Percentiles rank a stretch among this genome's conserved stretches.
Evolutionary conservation across 2,797 vertebrate genomes (phyloP).

Genomic region (Borostomias antarcticus): DNA sequence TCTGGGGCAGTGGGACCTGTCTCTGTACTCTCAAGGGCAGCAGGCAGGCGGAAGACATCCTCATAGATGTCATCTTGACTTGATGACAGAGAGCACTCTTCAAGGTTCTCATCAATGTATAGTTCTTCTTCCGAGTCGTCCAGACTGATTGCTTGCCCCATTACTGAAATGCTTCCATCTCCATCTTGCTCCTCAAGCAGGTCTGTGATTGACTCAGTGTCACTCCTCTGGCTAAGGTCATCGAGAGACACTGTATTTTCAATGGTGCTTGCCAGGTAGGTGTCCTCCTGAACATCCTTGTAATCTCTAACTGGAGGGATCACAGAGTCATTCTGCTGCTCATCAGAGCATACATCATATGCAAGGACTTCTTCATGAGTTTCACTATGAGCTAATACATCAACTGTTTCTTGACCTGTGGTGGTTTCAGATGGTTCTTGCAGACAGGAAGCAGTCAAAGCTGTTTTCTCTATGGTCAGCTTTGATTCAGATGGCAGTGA

Average conservation of each 20-base stretch:
- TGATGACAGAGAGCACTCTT: not conserved
- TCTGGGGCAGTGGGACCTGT: not conserved
- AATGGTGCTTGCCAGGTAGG: conserved; percentile 1
- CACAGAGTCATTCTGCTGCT: not conserved
- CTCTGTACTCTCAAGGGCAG: conserved; percentile 8
- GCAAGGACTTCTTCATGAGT: not conserved
- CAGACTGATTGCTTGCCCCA: not conserved
- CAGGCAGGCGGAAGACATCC: conserved; percentile 20
- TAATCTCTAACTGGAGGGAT: not conserved
- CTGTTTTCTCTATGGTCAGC: not conserved
- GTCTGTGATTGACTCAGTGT: not conserved
- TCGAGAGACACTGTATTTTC: conserved; percentile 13
- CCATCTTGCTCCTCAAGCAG: conserved; percentile 20
- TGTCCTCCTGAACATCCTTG: not conserved
- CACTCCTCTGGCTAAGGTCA: not conserved
- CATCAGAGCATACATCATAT: conserved; percentile 21
- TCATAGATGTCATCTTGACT: conserved; percentile 22
- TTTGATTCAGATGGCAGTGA: conserved; percentile 9
- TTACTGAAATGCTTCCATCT: conserved; percentile 9
- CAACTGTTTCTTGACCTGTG: not conserved
- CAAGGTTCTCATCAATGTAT: conserved; percentile 18
- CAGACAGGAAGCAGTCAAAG: not conserved
- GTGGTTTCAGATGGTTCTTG: conserved; percentile 8
- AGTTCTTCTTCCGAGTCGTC: conserved; percentile 17
- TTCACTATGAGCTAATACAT: not conserved